Percentiles rank a stretch among this genome's conserved stretches.
Evolutionary conservation across 2,888 invertebrate genomes (phyloP).

Genomic region (Slavum lentiscoides): DNA sequence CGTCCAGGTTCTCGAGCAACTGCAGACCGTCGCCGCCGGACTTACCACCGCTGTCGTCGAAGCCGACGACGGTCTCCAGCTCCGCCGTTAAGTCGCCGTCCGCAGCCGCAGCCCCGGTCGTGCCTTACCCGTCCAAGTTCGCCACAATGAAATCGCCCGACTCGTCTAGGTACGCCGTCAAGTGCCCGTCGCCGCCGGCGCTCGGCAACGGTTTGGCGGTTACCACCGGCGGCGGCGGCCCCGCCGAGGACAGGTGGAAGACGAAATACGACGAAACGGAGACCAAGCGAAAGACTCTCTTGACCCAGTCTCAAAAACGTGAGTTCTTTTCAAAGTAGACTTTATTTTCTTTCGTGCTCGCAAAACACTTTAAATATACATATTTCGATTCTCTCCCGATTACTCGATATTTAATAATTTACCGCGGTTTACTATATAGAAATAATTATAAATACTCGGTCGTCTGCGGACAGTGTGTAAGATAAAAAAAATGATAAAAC

Average conservation of each 20-base stretch:
- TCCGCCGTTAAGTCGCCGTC: conserved; percentile 9
- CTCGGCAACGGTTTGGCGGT: not conserved
- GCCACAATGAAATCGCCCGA: not conserved
- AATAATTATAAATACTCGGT: no score
- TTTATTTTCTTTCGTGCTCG: no score
- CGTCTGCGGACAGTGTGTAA: no score
- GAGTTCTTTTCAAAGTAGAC: conserved; percentile 59
- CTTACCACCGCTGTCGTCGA: not conserved
- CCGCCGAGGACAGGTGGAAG: conserved; percentile 65
- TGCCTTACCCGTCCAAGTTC: not conserved
- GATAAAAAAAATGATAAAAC: no score
- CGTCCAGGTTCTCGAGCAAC: no score
- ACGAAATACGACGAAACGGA: conserved; percentile 73
- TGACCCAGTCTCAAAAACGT: conserved; percentile 74
- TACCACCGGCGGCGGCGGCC: not conserved
- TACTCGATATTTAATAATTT: no score
- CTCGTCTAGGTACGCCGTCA: not conserved
- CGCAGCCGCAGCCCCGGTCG: conserved; percentile 9
- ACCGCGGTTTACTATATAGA: no score
- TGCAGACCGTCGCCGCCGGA: not conserved
- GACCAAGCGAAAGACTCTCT: conserved; percentile 69
- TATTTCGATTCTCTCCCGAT: no score
- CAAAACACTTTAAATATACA: no score
- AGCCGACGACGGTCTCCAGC: not conserved
- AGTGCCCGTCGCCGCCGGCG: not conserved